A percentile compares a stretch with the other conserved stretches of the same genome.
Conservation (phyloP, 2,888 invertebrate genomes). For the Harpagoxenus sublaevis region DNA sequence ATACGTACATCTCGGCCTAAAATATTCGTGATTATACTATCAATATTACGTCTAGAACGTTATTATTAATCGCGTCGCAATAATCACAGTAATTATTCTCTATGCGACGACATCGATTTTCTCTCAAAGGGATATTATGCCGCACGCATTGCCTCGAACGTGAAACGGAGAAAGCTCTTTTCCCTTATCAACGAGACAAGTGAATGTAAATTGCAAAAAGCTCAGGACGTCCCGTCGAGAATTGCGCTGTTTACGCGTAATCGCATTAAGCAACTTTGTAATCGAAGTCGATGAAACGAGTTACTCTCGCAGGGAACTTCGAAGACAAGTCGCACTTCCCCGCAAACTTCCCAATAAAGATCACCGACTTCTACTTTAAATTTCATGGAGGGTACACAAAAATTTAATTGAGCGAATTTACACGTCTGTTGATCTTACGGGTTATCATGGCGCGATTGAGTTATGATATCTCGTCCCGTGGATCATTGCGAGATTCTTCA, state of each 20-base stretch:
- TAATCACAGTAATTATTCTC: conserved; percentile 9
- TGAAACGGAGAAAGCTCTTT: neutral
- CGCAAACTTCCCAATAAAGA: conserved; percentile 41
- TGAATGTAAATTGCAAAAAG: conserved; percentile 52
- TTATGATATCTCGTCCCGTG: neutral
- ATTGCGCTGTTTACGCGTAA: conserved; percentile 53
- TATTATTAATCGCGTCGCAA: conserved; percentile 1
- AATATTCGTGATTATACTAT: neutral
- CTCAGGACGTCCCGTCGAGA: conserved; percentile 30
- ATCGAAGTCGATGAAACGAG: conserved; percentile 53
- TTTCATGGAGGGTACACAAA: conserved; percentile 35
- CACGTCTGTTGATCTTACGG: conserved; percentile 15
- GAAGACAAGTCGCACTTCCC: conserved; percentile 39
- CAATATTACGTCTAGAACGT: neutral
- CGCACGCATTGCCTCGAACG: neutral
- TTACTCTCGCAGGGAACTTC: conserved; percentile 42
- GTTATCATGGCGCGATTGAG: neutral
- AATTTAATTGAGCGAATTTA: conserved; percentile 34
- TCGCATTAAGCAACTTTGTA: conserved; percentile 56
- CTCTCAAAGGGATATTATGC: conserved; percentile 1
- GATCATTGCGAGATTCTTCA: conserved; percentile 17
- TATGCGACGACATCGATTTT: conserved; percentile 4
- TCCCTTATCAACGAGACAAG: conserved; percentile 42
- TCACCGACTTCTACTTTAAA: conserved; percentile 17
- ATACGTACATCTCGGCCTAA: neutral